Base-by-base conservation (phyloP, 2,888 invertebrate species). In the Apoda limacodes region DNA sequence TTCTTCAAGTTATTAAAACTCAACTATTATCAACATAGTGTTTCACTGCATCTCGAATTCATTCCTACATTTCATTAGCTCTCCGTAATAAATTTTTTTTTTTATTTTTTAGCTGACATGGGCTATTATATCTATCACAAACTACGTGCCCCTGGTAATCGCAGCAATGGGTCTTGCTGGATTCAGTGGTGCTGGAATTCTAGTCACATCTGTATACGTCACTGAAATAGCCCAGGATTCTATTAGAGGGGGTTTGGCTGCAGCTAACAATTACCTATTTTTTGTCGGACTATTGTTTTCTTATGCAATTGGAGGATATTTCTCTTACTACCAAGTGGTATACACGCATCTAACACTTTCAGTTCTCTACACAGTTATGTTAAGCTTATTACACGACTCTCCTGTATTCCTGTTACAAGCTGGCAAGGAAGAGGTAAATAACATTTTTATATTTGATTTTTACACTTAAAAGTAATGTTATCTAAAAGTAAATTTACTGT, bases 211-310 rank as follows among this genome's bases (percentile, higher is more conserved):
- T 2, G 64, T 78, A 4, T 78, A 57, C 44, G 68, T 78, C 11
- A 58, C 70, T 0, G 78, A 78, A 40, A 66, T 78, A 27, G 45
- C 60, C 2, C 66, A 76, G 25, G 71, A 74, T 25, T 61, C 68
- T 1, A 68, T 78, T 17, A 51, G 78, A 32, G 78, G 78, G 0
- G 66, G 61, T 0, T 43, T 75, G 2, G 57, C 72, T 2, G 62
- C 76, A 0, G 46, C 57, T 9, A 57, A 63, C 0, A 62, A 67
- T 2, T 56, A 59, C 0, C 63, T 60, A 5, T 75, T 52, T 39
- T 66, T 68, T 31, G 9, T 66, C 0, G 76, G 76, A 2, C 45
- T 76, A 1, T 46, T 76, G 3, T 44, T 63, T n/a, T 67, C 74
- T 0, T 66, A 63, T 28, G 44, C 45, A 0, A 17, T 76, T 2